Conservation (phyloP, 2,113 vertebrate species). For the Oryzias melastigma region DNA sequence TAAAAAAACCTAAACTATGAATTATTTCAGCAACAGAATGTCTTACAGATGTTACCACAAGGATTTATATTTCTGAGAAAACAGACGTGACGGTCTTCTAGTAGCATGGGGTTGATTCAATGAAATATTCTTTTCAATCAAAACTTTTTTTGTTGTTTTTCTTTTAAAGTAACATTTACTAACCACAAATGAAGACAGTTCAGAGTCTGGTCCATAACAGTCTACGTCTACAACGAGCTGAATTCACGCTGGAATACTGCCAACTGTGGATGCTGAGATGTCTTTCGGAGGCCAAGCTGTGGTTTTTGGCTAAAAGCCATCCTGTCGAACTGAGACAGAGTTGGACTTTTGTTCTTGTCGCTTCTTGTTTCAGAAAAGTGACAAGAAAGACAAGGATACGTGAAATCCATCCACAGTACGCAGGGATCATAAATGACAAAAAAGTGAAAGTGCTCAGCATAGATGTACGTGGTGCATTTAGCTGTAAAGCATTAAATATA, state of each 20-base stretch:
- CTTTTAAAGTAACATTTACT: no score
- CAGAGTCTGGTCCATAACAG: no score
- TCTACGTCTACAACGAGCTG: no score
- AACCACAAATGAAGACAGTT: no score
- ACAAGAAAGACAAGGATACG: constrained; percentile 7
- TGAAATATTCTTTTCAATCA: no score
- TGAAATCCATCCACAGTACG: neutral
- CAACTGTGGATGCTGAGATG: neutral
- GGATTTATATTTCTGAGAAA: no score
- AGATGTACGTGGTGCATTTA: no score
- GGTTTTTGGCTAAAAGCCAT: constrained; percentile 23
- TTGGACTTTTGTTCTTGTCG: constrained; percentile 8
- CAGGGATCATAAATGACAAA: neutral
- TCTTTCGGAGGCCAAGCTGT: constrained; percentile 30
- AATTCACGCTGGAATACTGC: no score
- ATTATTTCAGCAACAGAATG: neutral
- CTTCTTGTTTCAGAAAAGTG: constrained; percentile 1
- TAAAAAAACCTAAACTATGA: neutral
- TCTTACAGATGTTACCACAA: neutral
- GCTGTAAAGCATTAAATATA: no score
- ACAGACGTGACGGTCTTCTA: no score
- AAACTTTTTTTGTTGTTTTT: no score
- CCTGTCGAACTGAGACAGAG: constrained; percentile 15
- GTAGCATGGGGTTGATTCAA: no score
- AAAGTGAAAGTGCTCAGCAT: neutral